Evolutionary conservation across 1,140 invertebrate species (phyloP).

Genomic region (Meloidogyne chitwoodi): DNA sequence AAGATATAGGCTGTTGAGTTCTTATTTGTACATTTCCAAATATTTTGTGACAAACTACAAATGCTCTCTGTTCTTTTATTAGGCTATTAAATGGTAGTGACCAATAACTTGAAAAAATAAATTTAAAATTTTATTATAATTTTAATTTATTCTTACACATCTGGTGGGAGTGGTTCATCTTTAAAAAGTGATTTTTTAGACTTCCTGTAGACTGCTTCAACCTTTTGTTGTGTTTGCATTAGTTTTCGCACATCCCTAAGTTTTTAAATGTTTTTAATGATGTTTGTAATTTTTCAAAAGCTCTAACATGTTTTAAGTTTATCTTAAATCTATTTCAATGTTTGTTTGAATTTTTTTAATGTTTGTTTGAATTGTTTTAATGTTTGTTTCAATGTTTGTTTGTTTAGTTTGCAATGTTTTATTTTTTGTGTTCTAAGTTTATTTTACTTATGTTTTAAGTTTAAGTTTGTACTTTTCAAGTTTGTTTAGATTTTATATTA

Average conservation of each 20-base stretch:
- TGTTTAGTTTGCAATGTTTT: no score
- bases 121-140: not conserved
- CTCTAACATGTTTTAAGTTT: no score
- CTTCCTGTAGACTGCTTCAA: constrained; percentile 55
- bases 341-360: no score
- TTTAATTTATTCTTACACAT: constrained; percentile 14
- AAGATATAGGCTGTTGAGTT: not conserved
- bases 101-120: constrained; percentile 38
- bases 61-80: constrained; percentile 50
- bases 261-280: not conserved
- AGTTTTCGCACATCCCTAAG: constrained; percentile 51
- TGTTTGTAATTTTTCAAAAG: no score
- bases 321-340: no score
- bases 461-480: no score
- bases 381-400: no score
- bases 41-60: constrained; percentile 58
- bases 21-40: constrained; percentile 57
- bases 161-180: constrained; percentile 39
- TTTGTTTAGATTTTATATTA: no score
- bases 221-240: constrained; percentile 52
- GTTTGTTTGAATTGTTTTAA: no score
- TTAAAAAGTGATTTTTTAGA: constrained; percentile 52
- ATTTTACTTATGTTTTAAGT: no score
- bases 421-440: no score
- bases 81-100: constrained; percentile 49